phyloP scores from a whole-genome alignment of 2,113 vertebrate species.

The Microcebus ravelobensis region DNA sequence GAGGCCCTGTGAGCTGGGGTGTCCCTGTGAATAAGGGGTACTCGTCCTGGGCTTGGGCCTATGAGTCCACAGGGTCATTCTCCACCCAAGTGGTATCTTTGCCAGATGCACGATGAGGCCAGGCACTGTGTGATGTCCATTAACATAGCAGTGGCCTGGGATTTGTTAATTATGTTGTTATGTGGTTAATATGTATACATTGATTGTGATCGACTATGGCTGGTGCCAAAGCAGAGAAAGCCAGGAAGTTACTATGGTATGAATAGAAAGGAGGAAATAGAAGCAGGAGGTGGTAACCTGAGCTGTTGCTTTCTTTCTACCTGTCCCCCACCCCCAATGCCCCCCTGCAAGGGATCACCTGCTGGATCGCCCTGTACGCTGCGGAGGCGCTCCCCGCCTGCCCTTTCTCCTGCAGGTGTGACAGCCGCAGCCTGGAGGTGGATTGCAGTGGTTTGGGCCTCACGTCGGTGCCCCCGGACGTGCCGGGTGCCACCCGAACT shows the following conservation, averaged over 20 bases:
- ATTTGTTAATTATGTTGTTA: neutral
- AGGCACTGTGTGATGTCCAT: neutral
- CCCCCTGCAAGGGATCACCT: conserved; percentile 87
- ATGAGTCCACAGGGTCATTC: neutral
- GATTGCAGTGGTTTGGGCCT: conserved; percentile 95
- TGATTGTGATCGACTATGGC: neutral
- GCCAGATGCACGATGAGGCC: neutral
- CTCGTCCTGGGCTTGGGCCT: neutral
- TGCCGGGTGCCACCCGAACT: conserved; percentile 91
- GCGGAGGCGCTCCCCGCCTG: conserved; percentile 87
- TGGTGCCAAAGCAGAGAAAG: neutral
- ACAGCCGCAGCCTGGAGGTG: conserved; percentile 89
- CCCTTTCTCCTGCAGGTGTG: conserved; percentile 93
- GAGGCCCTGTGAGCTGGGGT: neutral
- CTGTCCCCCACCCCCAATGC: neutral
- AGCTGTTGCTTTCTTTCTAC: neutral
- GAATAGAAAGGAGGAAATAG: neutral
- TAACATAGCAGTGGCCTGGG: neutral
- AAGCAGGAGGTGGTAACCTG: neutral
- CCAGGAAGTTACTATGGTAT: neutral
- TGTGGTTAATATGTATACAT: neutral
- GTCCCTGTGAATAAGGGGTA: neutral
- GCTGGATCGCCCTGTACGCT: conserved; percentile 87
- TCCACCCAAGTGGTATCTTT: neutral
- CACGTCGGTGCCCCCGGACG: conserved; percentile 89